These are phyloP conservation scores for Nomada hirtipes DNA, from an alignment of 2,888 invertebrate genomes.

Conservation along the genomic window DNA sequence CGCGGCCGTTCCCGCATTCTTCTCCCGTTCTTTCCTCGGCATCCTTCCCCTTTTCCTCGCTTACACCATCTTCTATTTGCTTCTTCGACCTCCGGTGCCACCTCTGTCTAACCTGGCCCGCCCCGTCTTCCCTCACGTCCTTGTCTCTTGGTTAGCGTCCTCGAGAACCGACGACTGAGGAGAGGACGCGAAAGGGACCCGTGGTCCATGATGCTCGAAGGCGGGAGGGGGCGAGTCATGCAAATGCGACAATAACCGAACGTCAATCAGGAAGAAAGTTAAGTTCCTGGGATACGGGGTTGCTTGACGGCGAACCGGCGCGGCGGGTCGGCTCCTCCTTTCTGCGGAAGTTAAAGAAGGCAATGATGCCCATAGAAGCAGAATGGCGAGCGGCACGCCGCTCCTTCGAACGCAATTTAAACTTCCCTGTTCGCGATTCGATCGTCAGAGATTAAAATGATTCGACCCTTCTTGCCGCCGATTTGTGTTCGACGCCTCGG, in stretches of 20 bases:
- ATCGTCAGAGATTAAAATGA: constrained; percentile 52
- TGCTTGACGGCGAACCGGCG: constrained; percentile 32
- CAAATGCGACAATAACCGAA: constrained; percentile 83
- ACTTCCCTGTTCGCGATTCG: constrained; percentile 52
- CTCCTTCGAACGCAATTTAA: constrained; percentile 69
- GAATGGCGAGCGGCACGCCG: constrained; percentile 28
- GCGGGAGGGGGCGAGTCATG: constrained; percentile 77
- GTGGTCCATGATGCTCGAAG: constrained; percentile 51
- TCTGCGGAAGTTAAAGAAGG: constrained; percentile 66
- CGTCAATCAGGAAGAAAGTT: constrained; percentile 83
- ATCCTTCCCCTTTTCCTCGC: constrained; percentile 30
- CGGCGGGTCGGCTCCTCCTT: constrained; percentile 37
- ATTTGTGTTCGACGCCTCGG: background rate
- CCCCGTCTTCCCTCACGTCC: constrained; percentile 49
- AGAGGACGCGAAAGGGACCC: constrained; percentile 57
- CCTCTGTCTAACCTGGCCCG: constrained; percentile 21
- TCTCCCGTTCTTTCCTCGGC: constrained; percentile 60
- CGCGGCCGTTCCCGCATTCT: constrained; percentile 76
- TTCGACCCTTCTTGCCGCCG: constrained; percentile 26
- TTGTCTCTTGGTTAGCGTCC: constrained; percentile 64
- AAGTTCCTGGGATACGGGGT: constrained; percentile 72
- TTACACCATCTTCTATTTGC: constrained; percentile 51
- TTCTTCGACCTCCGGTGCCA: constrained; percentile 38
- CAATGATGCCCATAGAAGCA: constrained; percentile 50
- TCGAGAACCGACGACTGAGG: constrained; percentile 44